Evolutionary conservation across 2,113 vertebrate genomes (phyloP), one percentile per base, ranked within the genome.

Genomic region (Cisticola juncidis): DNA sequence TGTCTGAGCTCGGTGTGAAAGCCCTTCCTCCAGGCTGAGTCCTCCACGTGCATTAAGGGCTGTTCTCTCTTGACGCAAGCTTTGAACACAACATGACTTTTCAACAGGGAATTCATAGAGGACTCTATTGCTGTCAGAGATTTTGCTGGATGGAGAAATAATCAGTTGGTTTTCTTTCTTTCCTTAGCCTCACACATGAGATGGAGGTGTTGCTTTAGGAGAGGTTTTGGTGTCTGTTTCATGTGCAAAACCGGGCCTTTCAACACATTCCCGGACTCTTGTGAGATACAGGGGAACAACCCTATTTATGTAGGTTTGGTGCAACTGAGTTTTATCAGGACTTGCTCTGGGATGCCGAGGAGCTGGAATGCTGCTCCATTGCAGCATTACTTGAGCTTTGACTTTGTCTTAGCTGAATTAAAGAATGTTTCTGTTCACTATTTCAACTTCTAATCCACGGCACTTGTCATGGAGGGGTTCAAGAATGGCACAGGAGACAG

Each of bases 151-250:
- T 60, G 51, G 22, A 53, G 42, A 77, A 57, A 77, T 38, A 23
- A 73, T 36, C 3, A 8, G 8, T 0, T 22, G 4, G 0, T 22
- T 1, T 18, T 23, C 25, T 72, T 86, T n/a, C 16, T 8, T 72
- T 36, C 22, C 24, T 61, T 48, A 72, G n/a, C n/a, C 15, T 92
- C 54, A 15, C 25, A 56, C 6, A n/a, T 0, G 35, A 90, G 61
- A 35, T 54, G 66, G 48, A 80, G 33, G 5, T 86, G 28, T 50
- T 91, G 50, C 51, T 73, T 69, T 84, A 88, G 72, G 77, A 73
- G 50, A 50, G 38, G 12, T 31, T 81, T 74, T 78, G 20, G 35
- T 88, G n/a, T 35, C 65, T 61, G 16, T 79, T 81, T 28, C 17
- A 36, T 25, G 25, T 36, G 36, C 38, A 71, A 71, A 86, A 44